These are phyloP conservation scores for Chlorospingus semifuscus DNA, from an alignment of 2,797 vertebrate species.

Conservation along the genomic window DNA sequence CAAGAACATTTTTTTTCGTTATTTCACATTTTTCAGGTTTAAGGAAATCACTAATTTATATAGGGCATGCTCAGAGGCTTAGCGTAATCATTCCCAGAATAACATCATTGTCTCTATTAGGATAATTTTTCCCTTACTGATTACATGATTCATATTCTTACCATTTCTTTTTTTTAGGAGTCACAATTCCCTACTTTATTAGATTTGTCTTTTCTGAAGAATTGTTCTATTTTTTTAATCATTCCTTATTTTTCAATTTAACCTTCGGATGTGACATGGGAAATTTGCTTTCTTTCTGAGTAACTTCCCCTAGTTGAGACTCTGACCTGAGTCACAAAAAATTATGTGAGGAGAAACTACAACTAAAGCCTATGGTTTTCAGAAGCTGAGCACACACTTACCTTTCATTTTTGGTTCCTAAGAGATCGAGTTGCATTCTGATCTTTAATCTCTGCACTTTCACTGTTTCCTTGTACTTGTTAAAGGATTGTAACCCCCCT, in stretches of 20 bases:
- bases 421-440: background rate
- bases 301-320: background rate
- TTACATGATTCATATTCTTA: constrained; percentile 33
- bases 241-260: constrained; percentile 7
- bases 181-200: constrained; percentile 41
- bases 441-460: background rate
- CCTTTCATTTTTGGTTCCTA: background rate
- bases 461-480: constrained; percentile 8
- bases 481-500: background rate
- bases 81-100: constrained; percentile 28
- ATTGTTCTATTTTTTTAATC: constrained; percentile 2
- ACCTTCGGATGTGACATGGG: background rate
- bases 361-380: background rate
- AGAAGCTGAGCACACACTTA: background rate
- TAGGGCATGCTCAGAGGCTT: constrained; percentile 22
- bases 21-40: constrained; percentile 14
- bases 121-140: constrained; percentile 41
- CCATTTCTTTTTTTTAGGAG: background rate
- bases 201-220: constrained; percentile 27
- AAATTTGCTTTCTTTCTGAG: background rate
- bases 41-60: constrained; percentile 25
- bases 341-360: background rate
- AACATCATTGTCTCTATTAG: constrained; percentile 19
- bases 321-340: background rate
- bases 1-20: background rate